Conservation (phyloP, 1,140 invertebrate species). For the Colletes gigas region DNA sequence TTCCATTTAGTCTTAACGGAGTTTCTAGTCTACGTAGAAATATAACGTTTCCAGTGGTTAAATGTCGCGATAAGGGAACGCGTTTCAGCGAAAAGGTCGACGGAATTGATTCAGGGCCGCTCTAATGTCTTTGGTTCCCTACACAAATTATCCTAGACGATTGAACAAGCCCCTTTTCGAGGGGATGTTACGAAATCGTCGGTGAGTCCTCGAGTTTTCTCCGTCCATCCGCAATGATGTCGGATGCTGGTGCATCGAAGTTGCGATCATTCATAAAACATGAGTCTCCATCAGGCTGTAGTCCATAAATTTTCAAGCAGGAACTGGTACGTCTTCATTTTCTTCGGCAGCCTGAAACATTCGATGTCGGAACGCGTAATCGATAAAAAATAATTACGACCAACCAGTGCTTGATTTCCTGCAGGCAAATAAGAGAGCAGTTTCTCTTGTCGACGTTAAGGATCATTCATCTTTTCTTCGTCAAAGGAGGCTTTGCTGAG, state of each 20-base stretch:
- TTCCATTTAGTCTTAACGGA: too few species aligned
- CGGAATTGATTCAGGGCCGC: slow-evolving; percentile 5
- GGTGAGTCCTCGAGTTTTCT: slow-evolving; percentile 42
- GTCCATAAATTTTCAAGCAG: slow-evolving; percentile 75
- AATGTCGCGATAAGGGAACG: not conserved
- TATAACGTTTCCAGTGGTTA: not conserved
- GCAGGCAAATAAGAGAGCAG: slow-evolving; percentile 46
- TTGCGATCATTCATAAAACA: slow-evolving; percentile 77
- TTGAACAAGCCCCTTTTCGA: slow-evolving; percentile 47
- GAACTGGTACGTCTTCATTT: slow-evolving; percentile 64
- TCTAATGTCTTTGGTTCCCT: slow-evolving; percentile 28
- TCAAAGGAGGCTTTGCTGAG: slow-evolving; percentile 47
- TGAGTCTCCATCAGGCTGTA: slow-evolving; percentile 73
- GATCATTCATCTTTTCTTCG: slow-evolving; percentile 50
- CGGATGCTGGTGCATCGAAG: slow-evolving; percentile 58
- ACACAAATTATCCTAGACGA: slow-evolving; percentile 66
- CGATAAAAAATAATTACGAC: slow-evolving; percentile 73
- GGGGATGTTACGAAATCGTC: slow-evolving; percentile 44
- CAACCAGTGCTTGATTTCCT: slow-evolving; percentile 44
- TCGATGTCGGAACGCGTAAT: slow-evolving; percentile 47
- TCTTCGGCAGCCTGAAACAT: slow-evolving; percentile 60
- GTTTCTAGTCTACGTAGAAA: too few species aligned
- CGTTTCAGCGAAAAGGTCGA: not conserved
- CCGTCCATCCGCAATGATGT: slow-evolving; percentile 60
- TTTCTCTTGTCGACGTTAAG: slow-evolving; percentile 35